Percentiles rank a stretch among this genome's conserved stretches.
Evolutionary conservation across 23 tunicate genomes (phyloP).

Genomic region (Styela plicata): DNA sequence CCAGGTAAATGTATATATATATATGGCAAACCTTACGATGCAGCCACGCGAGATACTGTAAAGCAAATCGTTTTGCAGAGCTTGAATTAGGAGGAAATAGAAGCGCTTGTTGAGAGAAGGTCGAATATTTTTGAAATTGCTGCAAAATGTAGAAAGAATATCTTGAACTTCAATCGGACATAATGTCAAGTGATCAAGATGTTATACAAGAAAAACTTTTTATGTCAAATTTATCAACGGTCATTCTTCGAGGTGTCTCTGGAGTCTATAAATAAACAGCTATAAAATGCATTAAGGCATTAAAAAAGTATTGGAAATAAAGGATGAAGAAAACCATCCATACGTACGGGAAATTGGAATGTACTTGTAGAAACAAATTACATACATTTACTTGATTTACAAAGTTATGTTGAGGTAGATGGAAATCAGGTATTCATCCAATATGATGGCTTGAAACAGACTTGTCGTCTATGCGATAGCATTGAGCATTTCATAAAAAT

Average conservation of each 20-base stretch:
- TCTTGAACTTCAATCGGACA: not conserved
- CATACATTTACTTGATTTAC: too few relatives aligned
- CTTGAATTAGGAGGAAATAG: not conserved
- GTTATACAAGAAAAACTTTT: not conserved
- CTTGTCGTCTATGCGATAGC: too few relatives aligned
- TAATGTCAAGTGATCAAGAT: not conserved
- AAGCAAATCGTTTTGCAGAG: not conserved
- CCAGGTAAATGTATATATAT: too few relatives aligned
- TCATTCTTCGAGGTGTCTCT: not conserved
- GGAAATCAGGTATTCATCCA: too few relatives aligned
- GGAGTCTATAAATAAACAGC: not conserved
- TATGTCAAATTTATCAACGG: not conserved
- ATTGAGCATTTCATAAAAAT: too few relatives aligned
- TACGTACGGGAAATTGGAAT: too few relatives aligned
- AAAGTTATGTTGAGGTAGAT: too few relatives aligned
- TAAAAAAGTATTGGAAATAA: too few relatives aligned
- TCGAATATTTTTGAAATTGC: not conserved
- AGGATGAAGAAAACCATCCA: too few relatives aligned
- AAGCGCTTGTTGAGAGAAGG: not conserved
- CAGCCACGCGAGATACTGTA: not conserved
- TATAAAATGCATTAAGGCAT: too few relatives aligned
- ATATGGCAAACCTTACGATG: not conserved
- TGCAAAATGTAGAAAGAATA: not conserved
- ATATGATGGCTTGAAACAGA: too few relatives aligned
- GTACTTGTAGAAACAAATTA: too few relatives aligned